Evolutionary conservation across 2,888 invertebrate species (phyloP).

Genomic region (Drosophila nr. perissopoda): DNA sequence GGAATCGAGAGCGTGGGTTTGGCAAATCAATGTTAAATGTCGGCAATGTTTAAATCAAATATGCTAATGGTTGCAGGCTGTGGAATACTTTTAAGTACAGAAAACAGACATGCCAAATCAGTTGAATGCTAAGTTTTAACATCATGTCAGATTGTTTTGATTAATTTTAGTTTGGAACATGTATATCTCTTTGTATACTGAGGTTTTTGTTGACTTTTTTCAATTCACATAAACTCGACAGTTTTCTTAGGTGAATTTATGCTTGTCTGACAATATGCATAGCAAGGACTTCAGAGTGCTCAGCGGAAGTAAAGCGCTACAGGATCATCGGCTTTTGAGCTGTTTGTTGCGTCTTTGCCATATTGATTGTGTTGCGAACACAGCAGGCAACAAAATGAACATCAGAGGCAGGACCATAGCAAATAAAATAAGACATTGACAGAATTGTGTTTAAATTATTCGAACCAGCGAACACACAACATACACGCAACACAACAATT

Average conservation of each 20-base stretch:
- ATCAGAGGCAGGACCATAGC: slow-evolving; percentile 1
- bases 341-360: slow-evolving; percentile 50
- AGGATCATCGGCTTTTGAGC: slow-evolving; percentile 36
- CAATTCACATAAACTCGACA: background rate
- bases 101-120: slow-evolving; percentile 11
- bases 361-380: slow-evolving; percentile 53
- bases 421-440: background rate
- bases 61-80: slow-evolving; percentile 26
- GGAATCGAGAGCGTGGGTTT: slow-evolving; percentile 19
- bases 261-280: background rate
- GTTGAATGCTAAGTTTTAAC: slow-evolving; percentile 6
- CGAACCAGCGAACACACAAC: slow-evolving; percentile 5
- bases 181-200: background rate
- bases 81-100: background rate
- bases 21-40: slow-evolving; percentile 61
- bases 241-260: background rate
- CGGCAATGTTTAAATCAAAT: slow-evolving; percentile 33
- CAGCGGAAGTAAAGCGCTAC: slow-evolving; percentile 39
- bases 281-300: background rate
- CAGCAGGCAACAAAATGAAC: slow-evolving; percentile 22
- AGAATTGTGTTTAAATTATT: slow-evolving; percentile 14
- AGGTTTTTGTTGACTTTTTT: background rate
- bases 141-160: background rate
- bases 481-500: slow-evolving; percentile 8
- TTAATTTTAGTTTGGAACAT: background rate